These are phyloP conservation scores for Typhlichthys subterraneus DNA, from an alignment of 2,797 vertebrate species.

Conservation along the genomic window DNA sequence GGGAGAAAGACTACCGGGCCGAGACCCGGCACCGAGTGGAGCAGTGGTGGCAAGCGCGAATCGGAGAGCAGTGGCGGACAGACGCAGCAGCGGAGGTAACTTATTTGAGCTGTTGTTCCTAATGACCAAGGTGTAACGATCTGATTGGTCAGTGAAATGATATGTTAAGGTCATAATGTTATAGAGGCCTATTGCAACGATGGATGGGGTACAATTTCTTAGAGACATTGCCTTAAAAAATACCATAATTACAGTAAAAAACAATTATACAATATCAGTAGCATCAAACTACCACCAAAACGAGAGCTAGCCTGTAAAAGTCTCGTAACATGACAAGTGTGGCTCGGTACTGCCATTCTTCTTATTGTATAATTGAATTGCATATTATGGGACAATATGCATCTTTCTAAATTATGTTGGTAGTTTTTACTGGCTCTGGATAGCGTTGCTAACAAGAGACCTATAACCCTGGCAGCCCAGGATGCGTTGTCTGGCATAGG, in stretches of 20 bases:
- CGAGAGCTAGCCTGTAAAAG: not conserved
- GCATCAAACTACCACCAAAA: not conserved
- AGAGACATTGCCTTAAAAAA: too few species aligned
- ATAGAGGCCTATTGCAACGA: too few species aligned
- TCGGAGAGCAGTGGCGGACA: slow-evolving; percentile 81
- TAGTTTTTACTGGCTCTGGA: slow-evolving; percentile 25
- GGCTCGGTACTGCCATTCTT: slow-evolving; percentile 2
- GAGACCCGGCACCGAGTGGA: slow-evolving; percentile 88
- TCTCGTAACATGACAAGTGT: not conserved
- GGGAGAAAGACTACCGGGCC: slow-evolving; percentile 84
- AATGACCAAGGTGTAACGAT: not conserved
- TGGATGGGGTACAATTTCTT: too few species aligned
- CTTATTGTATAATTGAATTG: slow-evolving; percentile 13
- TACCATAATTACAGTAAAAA: too few species aligned
- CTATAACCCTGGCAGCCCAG: slow-evolving; percentile 27
- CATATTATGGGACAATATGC: slow-evolving; percentile 19
- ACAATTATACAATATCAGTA: too few species aligned
- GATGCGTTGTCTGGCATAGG: slow-evolving; percentile 20
- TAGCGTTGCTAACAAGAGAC: slow-evolving; percentile 21
- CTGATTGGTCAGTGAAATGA: not conserved
- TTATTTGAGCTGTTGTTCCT: not conserved
- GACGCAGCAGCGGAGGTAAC: slow-evolving; percentile 77
- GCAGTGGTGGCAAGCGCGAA: slow-evolving; percentile 86
- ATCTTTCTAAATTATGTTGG: slow-evolving; percentile 17
- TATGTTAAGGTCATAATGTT: too few species aligned